Evolutionary conservation across 2,113 vertebrate genomes (phyloP).

Genomic region (Hemiprocne comata): DNA sequence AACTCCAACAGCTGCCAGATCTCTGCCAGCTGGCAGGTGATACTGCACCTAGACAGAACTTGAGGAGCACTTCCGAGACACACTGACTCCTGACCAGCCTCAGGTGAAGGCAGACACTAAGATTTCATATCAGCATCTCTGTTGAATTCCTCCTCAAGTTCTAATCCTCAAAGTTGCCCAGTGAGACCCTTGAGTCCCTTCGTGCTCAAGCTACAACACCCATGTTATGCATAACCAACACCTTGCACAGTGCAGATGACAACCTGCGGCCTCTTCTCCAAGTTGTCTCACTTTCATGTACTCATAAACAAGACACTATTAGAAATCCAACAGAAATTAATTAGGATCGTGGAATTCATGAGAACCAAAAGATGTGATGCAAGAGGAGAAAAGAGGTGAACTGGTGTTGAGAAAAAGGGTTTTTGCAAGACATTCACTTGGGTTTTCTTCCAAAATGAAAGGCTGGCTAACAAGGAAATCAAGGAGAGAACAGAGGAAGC

Average conservation of each 20-base stretch:
- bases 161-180: too few relatives aligned
- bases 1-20: not conserved
- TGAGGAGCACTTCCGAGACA: not conserved
- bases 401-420: not conserved
- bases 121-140: not conserved
- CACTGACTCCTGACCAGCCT: not conserved
- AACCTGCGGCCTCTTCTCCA: not conserved
- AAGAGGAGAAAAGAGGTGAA: not conserved
- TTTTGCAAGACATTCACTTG: not conserved
- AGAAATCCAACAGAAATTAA: not conserved
- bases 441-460: not conserved
- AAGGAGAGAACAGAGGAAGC: not conserved
- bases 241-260: too few relatives aligned
- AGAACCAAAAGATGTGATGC: not conserved
- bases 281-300: too few relatives aligned
- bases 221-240: accelerated
- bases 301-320: not conserved
- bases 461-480: not conserved
- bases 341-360: accelerated
- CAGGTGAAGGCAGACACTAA: not conserved
- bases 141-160: not conserved
- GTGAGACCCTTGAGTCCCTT: not conserved
- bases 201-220: not conserved
- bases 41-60: too few relatives aligned
- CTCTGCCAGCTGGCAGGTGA: not conserved